A percentile compares a stretch with the other conserved stretches of the same genome.
Evolutionary conservation across 92 coral and sea anemone genomes (phyloP).

Genomic region (Actinernus sp.): DNA sequence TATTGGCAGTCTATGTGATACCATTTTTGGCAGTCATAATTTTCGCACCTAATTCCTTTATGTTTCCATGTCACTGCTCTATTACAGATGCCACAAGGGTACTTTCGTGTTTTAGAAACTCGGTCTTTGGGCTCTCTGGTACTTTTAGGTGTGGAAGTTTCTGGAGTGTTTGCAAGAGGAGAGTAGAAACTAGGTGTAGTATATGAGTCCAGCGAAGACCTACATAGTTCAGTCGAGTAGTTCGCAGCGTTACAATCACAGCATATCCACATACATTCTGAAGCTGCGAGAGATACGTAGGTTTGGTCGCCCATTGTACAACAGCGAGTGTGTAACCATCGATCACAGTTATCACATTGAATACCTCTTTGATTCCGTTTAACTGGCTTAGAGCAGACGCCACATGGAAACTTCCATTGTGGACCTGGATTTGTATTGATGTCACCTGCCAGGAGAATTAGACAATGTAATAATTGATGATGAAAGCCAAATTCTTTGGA

Average conservation of each 20-base stretch:
- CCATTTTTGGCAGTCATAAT: too few relatives aligned
- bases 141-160: neutral
- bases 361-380: slow-evolving; percentile 21
- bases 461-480: too few relatives aligned
- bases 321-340: slow-evolving; percentile 27
- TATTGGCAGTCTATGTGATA: too few relatives aligned
- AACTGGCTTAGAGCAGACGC: slow-evolving; percentile 27
- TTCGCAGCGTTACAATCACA: too few relatives aligned
- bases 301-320: too few relatives aligned
- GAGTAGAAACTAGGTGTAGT: slow-evolving; percentile 1
- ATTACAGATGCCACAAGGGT: slow-evolving; percentile 23
- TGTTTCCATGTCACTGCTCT: too few relatives aligned
- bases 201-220: neutral
- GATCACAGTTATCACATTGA: slow-evolving; percentile 31
- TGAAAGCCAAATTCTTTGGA: too few relatives aligned
- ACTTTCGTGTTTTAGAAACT: slow-evolving; percentile 6
- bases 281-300: neutral
- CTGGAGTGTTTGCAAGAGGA: slow-evolving; percentile 1
- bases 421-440: slow-evolving; percentile 24
- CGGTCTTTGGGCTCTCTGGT: neutral
- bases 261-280: neutral
- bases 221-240: neutral
- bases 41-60: too few relatives aligned
- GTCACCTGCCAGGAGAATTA: slow-evolving; percentile 17
- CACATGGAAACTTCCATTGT: slow-evolving; percentile 20